Base-by-base conservation (phyloP, 2,888 invertebrate species). In the Cartodere bifasciata region DNA sequence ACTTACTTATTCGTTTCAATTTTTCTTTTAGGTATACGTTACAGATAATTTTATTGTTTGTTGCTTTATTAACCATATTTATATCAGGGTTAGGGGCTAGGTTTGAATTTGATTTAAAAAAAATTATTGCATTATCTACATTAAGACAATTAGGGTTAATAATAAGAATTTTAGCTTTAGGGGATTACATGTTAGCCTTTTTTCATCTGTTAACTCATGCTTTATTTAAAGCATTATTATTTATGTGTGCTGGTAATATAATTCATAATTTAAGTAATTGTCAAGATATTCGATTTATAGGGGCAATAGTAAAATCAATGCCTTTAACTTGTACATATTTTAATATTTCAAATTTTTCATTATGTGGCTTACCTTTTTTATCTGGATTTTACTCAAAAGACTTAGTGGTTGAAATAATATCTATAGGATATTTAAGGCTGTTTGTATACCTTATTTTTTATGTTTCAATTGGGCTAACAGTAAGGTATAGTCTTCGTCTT, bases 91-190 rank as follows among this genome's bases (percentile, higher is more conserved):
- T 72, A 48, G 63, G 67, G 0, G 72, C 71, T 43, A 70, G 66
- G 65, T 71, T 65, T 68, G 72, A 74, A 38, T 69, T 60, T 67
- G 79, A 80, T 64, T 64, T 77, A 52, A 81, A 81, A 58, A 81
- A 79, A 63, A 75, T 78, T 70, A 76, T 82, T 75, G 80, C 79
- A 50, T 58, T 78, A 53, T 59, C 77, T 49, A 71, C 66, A 42
- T 66, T 82, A 58, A 80, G 78, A 2, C 81, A 82, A 52, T 63
- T 82, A 52, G 78, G 78, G 0, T 65, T 82, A 53, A 80, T 82
- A 67, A 72, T 80, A 55, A 54, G 60, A 41, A 53, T 58, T 47
- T 49, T 72, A 40, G 45, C 55, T 5, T 36, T 67, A 43, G 59
- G 60, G 0, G 58, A 65, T 36, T 48, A 51, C 40, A 55, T 65